phyloP scores from a whole-genome alignment of 1,140 invertebrate genomes.

The Neodiprion lecontei region DNA sequence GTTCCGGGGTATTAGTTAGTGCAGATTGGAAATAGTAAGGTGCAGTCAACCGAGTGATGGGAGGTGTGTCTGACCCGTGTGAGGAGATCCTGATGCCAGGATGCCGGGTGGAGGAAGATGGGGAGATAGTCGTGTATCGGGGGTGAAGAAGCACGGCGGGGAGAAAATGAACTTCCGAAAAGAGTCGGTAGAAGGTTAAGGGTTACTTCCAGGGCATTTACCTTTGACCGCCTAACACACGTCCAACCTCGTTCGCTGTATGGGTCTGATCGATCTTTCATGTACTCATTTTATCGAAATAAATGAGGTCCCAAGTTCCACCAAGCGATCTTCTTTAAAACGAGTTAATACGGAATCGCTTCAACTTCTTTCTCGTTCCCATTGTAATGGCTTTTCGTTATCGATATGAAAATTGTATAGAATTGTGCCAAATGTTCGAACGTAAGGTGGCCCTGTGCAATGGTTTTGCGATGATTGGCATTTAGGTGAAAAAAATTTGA shows the following conservation, averaged over 20 bases:
- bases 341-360: no score
- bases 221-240: not conserved
- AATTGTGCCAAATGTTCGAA: no score
- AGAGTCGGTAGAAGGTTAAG: not conserved
- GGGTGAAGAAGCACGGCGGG: not conserved
- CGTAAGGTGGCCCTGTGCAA: no score
- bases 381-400: no score
- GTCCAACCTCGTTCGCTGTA: not conserved
- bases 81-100: not conserved
- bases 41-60: not conserved
- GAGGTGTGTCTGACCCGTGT: not conserved
- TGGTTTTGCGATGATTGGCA: no score
- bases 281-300: no score
- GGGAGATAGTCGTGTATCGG: not conserved
- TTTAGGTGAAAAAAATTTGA: no score
- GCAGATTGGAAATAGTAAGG: not conserved
- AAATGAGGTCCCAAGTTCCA: no score
- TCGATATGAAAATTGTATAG: no score
- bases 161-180: slow-evolving; percentile 2
- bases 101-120: not conserved
- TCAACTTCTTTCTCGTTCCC: no score
- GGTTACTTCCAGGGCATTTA: not conserved
- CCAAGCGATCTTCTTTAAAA: no score
- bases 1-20: not conserved
- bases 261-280: no score